These are phyloP conservation scores for Sialia sialis DNA, from an alignment of 2,113 vertebrate species.

Conservation along the genomic window DNA sequence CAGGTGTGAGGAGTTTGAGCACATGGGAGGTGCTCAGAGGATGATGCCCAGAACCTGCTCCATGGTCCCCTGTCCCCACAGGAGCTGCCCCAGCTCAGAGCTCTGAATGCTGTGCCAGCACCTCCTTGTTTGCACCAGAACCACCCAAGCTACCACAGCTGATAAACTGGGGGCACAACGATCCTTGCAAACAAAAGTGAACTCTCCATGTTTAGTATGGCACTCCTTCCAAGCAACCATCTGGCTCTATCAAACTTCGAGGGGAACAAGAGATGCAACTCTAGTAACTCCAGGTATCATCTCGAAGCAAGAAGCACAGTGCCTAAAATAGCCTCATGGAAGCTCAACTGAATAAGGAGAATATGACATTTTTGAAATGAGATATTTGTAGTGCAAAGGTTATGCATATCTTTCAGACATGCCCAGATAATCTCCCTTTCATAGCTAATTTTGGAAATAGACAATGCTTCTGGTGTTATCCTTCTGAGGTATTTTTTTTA, in stretches of 20 bases:
- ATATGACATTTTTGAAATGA: constrained; percentile 69
- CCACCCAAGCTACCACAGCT: not conserved
- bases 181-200: not conserved
- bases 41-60: not conserved
- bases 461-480: not conserved
- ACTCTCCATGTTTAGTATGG: not conserved
- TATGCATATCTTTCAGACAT: constrained; percentile 57
- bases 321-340: constrained; percentile 57
- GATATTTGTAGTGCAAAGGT: constrained; percentile 66
- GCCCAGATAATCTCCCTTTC: constrained; percentile 39
- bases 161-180: rapidly evolving
- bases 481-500: not conserved
- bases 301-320: constrained; percentile 8
- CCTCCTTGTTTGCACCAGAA: not conserved
- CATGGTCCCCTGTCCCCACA: not conserved
- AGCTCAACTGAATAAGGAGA: constrained; percentile 44
- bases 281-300: constrained; percentile 12
- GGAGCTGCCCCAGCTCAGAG: not conserved
- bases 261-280: constrained; percentile 25
- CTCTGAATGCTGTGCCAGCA: rapidly evolving
- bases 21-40: rapidly evolving
- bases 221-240: not conserved
- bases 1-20: not conserved
- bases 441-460: constrained; percentile 57
- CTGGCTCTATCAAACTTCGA: not conserved